These are phyloP conservation scores for Megaceryle alcyon DNA, from an alignment of 2,797 vertebrate species.

Conservation along the genomic window DNA sequence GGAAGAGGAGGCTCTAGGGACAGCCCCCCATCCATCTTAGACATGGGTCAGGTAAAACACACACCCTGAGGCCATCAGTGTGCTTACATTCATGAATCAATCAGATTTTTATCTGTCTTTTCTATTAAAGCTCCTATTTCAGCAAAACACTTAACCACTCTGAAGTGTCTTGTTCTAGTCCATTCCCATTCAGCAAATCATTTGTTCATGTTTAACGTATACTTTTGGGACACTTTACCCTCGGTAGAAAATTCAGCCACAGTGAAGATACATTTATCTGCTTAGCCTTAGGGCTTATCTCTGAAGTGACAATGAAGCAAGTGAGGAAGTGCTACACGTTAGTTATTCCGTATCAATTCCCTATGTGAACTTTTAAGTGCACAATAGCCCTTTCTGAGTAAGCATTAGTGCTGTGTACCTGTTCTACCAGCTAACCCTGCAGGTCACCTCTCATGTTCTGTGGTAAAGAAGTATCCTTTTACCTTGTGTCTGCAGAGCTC, in stretches of 20 bases:
- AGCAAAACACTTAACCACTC: not conserved
- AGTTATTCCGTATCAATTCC: not conserved
- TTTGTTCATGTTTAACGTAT: not conserved
- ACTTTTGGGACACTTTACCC: not conserved
- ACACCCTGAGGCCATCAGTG: not conserved
- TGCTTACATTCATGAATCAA: not conserved
- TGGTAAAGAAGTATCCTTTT: not conserved
- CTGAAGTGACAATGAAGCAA: not conserved
- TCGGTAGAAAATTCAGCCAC: not conserved
- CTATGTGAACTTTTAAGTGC: not conserved
- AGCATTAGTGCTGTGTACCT: not conserved
- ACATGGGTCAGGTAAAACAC: not conserved
- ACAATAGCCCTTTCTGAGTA: not conserved
- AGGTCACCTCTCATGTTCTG: not conserved
- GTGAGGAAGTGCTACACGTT: not conserved
- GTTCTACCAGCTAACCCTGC: not conserved
- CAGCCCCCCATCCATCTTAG: not conserved
- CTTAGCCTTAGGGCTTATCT: not conserved
- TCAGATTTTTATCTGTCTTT: not conserved
- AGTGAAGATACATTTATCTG: not conserved
- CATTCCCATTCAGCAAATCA: not conserved
- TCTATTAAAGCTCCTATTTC: not conserved
- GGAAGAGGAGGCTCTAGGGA: not conserved
- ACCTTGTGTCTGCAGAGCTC: not conserved
- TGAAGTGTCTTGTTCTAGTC: not conserved